Conservation (phyloP, 2,797 vertebrate genomes). For the Gobio occitaniae region DNA sequence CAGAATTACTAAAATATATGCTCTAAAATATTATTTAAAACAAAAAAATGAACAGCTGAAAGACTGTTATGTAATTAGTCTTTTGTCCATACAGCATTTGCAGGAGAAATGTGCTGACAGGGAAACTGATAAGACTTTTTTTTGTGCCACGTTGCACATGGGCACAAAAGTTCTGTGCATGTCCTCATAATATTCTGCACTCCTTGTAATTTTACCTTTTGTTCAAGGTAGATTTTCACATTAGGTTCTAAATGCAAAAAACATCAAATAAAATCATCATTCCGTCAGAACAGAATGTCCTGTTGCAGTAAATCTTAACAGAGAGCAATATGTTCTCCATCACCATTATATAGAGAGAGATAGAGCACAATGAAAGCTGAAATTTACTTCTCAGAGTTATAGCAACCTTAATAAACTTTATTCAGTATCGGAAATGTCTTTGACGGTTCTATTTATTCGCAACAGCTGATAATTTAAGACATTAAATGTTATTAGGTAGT, state of each 20-base stretch:
- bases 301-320: neutral
- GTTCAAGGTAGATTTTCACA: constrained; percentile 10
- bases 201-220: neutral
- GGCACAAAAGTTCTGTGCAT: neutral
- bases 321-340: neutral
- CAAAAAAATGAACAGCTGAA: constrained; percentile 9
- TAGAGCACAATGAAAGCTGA: neutral
- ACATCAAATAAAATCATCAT: neutral
- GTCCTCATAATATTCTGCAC: constrained; percentile 21
- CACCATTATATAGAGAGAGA: neutral
- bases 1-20: neutral
- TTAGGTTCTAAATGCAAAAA: neutral
- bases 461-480: neutral
- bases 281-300: neutral
- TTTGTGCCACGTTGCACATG: constrained; percentile 28
- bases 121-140: constrained; percentile 21
- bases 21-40: neutral
- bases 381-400: neutral
- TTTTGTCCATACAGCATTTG: constrained; percentile 40
- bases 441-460: neutral
- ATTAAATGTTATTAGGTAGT: neutral
- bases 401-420: neutral
- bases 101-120: constrained; percentile 24
- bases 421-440: neutral
- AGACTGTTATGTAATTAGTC: constrained; percentile 4